Base-by-base conservation (phyloP, 2,888 invertebrate genomes). In the Melinaea marsaeus region DNA sequence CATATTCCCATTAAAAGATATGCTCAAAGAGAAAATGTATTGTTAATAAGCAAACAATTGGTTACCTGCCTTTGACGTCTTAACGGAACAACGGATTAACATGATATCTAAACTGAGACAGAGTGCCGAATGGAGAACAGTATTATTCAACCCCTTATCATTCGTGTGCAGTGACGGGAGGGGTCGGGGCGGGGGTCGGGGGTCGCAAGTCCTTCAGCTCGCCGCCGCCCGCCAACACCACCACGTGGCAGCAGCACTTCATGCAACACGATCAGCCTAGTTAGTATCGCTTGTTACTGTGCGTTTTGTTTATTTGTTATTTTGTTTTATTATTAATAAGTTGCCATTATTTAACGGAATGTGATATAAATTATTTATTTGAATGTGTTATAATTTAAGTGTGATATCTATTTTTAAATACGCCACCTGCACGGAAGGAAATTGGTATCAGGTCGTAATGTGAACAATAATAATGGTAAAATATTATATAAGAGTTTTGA, bases 191-290 rank as follows among this genome's bases (percentile, higher is more conserved):
- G 72, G 90, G 93, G 84, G 92, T 91, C 55, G 94, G 86, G 74
- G 74, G 88, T 64, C 84, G 86, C 91, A 94, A 95, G 83, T 94
- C 94, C 68, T 95, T 96, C 75, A 92, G 94, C 0, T 92, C 95
- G 5, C 92, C 95, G 58, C 93, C 94, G 2, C 94, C 95, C 67
- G 82, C 79, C 71, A 37, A 4, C 37, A 37, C 95, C 68, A 90
- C 95, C 55, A 96, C 97, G 58, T 96, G 96, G 94, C 95, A 96
- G 76, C 96, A 96, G 80, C 95, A 95, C 80, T 94, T 91, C 69
- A 86, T 86, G 83, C 90, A 90, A 70, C 90, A 88, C 57, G 90
- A 76, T 48, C 88, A 88, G n/a, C 82, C 87, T 55, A 90, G 91
- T 90, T 68, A 83, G 89, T 84, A 72, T 51, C 56, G 58, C 55